phyloP scores from a whole-genome alignment of 2,113 vertebrate genomes.

The Hypanus sabinus region DNA sequence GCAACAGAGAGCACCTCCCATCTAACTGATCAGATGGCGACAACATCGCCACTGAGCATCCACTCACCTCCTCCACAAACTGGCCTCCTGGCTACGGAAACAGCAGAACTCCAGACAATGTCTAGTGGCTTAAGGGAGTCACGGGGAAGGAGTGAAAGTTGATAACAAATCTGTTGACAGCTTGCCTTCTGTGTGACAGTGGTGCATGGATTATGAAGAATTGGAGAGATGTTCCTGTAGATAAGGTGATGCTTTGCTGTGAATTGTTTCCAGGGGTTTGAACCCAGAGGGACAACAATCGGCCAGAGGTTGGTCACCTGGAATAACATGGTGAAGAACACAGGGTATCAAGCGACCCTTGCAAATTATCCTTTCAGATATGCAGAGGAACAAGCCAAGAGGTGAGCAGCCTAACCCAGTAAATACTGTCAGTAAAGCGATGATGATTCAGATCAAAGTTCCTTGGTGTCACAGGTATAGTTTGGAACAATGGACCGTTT shows the following conservation, averaged over 20 bases:
- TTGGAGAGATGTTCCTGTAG: neutral
- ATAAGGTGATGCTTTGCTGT: neutral
- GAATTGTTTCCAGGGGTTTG: conserved; percentile 72
- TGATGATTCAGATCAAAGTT: neutral
- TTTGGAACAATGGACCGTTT: neutral
- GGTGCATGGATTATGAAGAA: neutral
- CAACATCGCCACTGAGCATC: no score
- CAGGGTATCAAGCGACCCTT: conserved; percentile 92
- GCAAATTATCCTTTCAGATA: conserved; percentile 98
- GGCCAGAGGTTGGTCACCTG: conserved; percentile 94
- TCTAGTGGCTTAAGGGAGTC: neutral
- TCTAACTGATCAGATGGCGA: neutral
- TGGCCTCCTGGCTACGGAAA: neutral
- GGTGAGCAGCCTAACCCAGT: conserved; percentile 51
- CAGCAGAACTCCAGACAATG: neutral
- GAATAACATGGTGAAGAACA: conserved; percentile 99
- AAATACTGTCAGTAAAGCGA: neutral
- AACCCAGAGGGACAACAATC: conserved; percentile 90
- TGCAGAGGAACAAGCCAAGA: conserved; percentile 94
- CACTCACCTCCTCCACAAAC: neutral
- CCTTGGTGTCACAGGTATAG: neutral
- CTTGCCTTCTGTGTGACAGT: neutral
- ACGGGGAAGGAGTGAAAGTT: neutral
- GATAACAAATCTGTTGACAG: neutral
- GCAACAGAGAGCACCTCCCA: neutral